Evolutionary conservation across 2,113 vertebrate species (phyloP).

Genomic region (Hippotragus niger): DNA sequence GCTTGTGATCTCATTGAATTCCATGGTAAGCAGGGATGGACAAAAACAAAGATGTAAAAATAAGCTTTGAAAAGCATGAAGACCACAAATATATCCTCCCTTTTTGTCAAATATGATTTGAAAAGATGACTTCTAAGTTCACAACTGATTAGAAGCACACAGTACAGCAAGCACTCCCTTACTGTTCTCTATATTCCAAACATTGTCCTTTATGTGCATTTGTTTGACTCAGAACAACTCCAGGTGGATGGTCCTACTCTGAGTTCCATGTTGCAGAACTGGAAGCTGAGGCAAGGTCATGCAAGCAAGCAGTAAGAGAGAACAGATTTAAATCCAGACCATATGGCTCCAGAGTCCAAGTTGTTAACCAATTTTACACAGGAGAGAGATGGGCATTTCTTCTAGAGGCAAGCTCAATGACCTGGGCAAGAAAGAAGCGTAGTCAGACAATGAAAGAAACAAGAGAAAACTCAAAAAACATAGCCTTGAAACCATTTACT

Average conservation of each 20-base stretch:
- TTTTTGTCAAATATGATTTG: not conserved
- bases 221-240: not conserved
- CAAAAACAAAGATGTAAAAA: not conserved
- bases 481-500: not conserved
- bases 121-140: not conserved
- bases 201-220: not conserved
- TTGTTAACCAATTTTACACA: not conserved
- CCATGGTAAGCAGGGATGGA: not conserved
- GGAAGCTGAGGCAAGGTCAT: not conserved
- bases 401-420: not conserved
- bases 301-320: not conserved
- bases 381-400: not conserved
- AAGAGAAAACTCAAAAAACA: not conserved
- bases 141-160: not conserved
- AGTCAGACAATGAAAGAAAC: not conserved
- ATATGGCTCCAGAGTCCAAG: not conserved
- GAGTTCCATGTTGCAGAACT: not conserved
- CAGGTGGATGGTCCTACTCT: not conserved
- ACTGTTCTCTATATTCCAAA: not conserved
- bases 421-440: not conserved
- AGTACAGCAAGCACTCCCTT: not conserved
- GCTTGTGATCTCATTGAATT: not conserved
- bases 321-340: not conserved
- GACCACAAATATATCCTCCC: not conserved
- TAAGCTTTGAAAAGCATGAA: not conserved